A percentile compares a stretch with the other conserved stretches of the same genome.
These are phyloP conservation scores for Coreius guichenoti DNA, from an alignment of 2,797 vertebrate genomes.

Conservation along the genomic window DNA sequence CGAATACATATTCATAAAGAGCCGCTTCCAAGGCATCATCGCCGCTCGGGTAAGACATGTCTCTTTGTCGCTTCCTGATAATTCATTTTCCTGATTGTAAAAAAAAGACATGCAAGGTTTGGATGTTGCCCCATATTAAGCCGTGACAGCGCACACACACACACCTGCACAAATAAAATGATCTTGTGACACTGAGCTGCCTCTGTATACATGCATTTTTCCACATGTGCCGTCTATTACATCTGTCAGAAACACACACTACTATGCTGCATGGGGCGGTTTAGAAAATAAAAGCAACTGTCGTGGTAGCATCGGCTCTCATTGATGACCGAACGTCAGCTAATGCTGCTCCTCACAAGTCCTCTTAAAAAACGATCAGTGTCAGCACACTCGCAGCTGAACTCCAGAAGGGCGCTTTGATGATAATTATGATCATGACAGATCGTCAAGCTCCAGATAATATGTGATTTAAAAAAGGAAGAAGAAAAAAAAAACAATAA, in stretches of 20 bases:
- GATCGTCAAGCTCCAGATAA: slow-evolving; percentile 56
- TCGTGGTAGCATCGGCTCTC: not conserved
- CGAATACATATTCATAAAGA: slow-evolving; percentile 61
- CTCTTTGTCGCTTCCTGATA: slow-evolving; percentile 58
- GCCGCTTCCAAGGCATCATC: slow-evolving; percentile 45
- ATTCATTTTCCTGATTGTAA: slow-evolving; percentile 47
- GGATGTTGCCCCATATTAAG: slow-evolving; percentile 38
- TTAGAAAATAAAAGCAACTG: slow-evolving; percentile 33
- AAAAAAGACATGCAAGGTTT: slow-evolving; percentile 37
- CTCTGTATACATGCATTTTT: slow-evolving; percentile 17
- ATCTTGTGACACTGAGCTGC: slow-evolving; percentile 26
- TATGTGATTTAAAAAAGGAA: slow-evolving; percentile 50
- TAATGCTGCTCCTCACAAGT: slow-evolving; percentile 53
- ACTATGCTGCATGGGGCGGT: slow-evolving; percentile 1
- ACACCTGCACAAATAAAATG: slow-evolving; percentile 42
- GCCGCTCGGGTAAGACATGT: slow-evolving; percentile 37
- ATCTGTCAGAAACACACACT: slow-evolving; percentile 23
- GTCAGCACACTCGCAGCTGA: slow-evolving; percentile 37
- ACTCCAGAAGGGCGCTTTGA: slow-evolving; percentile 44
- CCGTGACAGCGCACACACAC: slow-evolving; percentile 31
- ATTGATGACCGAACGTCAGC: slow-evolving; percentile 17
- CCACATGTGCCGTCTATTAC: slow-evolving; percentile 40
- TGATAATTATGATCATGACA: slow-evolving; percentile 59
- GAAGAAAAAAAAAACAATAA: slow-evolving; percentile 50
- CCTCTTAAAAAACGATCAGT: slow-evolving; percentile 40